Base-by-base conservation (phyloP, 1,140 invertebrate genomes). In the Leptinotarsa defecta region DNA sequence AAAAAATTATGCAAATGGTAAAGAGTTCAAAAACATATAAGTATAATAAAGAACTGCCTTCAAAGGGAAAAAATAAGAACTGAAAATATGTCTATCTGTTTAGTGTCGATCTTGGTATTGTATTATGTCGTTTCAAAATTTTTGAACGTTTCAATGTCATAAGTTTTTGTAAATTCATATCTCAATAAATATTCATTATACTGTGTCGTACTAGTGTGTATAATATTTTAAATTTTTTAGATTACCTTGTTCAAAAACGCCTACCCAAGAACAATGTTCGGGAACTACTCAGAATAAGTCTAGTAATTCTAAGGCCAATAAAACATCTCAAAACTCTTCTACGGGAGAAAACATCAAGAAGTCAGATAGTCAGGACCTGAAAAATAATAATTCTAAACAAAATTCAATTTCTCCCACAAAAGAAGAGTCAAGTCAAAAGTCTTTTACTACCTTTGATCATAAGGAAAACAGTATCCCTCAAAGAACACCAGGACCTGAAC, bases 331-430 rank as follows among this genome's bases (percentile, higher is more conserved):
- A 20, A 62, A 70, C 6, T 48, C 19, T 52, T 73, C 71, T 43
- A 34, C 8, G 20, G 73, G 62, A 17, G 69, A 63, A 19, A 52
- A 8, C 27, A 62, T 52, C n/a, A 71, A 75, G 61, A 79, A 75
- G 19, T 68, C 63, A 4, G 15, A 68, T 52, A 73, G 49, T 27
- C 69, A 71, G 34, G 75, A 75, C 62, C n/a, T 49, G 24, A 70
- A 73, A 73, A 76, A 76, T 52, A 73, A 76, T 52, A 74, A 73
- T 64, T 64, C 61, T 27, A 61, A 74, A 68, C 74, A 63, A 68
- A 57, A 72, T n/a, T 68, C 67, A 43, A 19, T 8, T 57, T 57
- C 17, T 17, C 52, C 4, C 15, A 4, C 52, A n/a, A 19, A 57
- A 8, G 52, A 57, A 57, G n/a, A 57, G 15, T 57, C n/a, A 19